Evolutionary conservation across 2,113 vertebrate species (phyloP).

Genomic region (Platycercus adscitus): DNA sequence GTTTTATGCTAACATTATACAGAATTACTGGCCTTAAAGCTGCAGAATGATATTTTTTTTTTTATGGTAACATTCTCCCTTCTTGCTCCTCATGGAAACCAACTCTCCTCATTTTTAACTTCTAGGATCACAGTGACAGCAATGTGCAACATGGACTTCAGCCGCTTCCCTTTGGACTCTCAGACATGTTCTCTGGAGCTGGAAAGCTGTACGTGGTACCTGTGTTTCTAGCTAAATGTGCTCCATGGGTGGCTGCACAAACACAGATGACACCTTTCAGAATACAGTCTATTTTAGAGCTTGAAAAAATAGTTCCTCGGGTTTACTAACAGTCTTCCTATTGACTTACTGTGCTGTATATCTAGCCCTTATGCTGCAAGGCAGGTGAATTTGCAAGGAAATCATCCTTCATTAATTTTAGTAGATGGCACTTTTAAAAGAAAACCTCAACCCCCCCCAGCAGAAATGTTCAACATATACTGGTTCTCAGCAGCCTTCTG

Average conservation of each 20-base stretch:
- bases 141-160: constrained; percentile 99
- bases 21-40: background rate
- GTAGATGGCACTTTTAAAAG: background rate
- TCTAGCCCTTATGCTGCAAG: background rate
- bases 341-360: background rate
- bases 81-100: background rate
- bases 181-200: constrained; percentile 94
- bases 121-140: constrained; percentile 93
- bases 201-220: constrained; percentile 89
- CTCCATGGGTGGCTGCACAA: background rate
- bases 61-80: background rate
- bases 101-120: background rate
- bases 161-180: constrained; percentile 93
- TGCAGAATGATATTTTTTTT: background rate
- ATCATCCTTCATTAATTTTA: background rate
- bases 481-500: background rate
- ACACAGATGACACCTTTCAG: background rate
- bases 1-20: background rate
- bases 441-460: background rate
- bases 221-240: background rate
- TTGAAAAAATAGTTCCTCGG: background rate
- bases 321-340: background rate
- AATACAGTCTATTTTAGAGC: background rate
- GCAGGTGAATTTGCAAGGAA: background rate
- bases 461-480: background rate